phyloP scores from a whole-genome alignment of 2,797 vertebrate genomes.

The Sebastes diaconus region DNA sequence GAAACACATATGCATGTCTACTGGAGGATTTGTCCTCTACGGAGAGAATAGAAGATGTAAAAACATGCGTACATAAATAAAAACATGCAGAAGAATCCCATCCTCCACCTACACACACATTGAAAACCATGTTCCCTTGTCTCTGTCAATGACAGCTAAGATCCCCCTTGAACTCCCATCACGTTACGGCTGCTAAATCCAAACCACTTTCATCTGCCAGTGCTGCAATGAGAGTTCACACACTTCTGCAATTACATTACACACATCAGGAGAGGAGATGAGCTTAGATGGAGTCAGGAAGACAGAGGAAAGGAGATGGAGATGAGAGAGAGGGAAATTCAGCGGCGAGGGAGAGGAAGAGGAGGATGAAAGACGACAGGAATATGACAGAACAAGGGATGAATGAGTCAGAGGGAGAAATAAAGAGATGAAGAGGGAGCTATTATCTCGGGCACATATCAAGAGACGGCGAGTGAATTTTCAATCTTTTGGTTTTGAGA shows the following conservation, averaged over 20 bases:
- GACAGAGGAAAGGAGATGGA: conserved; percentile 27
- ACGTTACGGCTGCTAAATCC: conserved; percentile 47
- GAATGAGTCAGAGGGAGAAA: conserved; percentile 10
- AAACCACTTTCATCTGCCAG: conserved; percentile 51
- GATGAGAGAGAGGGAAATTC: background rate
- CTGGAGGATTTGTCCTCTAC: background rate
- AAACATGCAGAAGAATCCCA: background rate
- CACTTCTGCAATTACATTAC: conserved; percentile 42
- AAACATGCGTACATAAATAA: conserved; percentile 7
- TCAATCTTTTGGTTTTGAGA: conserved; percentile 35
- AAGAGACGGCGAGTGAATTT: conserved; percentile 22
- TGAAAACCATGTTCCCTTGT: conserved; percentile 15
- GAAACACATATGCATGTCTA: background rate
- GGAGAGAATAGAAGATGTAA: background rate
- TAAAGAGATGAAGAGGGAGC: conserved; percentile 2
- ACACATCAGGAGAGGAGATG: conserved; percentile 23
- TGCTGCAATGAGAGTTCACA: background rate
- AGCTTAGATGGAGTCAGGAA: conserved; percentile 46
- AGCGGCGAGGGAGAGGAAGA: background rate
- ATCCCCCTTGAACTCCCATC: conserved; percentile 2
- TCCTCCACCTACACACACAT: background rate
- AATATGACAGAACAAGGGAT: conserved; percentile 32
- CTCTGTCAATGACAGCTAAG: conserved; percentile 31
- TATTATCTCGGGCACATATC: conserved; percentile 40
- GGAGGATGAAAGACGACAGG: conserved; percentile 31